Evolutionary conservation across 2,797 vertebrate genomes (phyloP).

Genomic region (Peromyscus eremicus): DNA sequence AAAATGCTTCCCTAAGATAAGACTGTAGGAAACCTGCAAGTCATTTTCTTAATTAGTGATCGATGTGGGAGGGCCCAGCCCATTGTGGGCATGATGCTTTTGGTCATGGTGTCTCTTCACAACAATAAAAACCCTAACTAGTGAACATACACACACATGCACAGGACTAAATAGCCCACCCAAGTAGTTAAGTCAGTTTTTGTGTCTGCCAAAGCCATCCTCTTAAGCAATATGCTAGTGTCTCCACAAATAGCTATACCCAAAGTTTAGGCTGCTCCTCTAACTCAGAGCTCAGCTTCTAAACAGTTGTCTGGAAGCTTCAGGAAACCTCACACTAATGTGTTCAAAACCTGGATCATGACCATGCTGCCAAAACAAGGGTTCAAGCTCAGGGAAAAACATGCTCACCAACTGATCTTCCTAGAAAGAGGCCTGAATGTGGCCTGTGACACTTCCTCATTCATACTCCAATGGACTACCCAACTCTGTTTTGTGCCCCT

Average conservation of each 20-base stretch:
- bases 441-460: not conserved
- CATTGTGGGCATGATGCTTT: not conserved
- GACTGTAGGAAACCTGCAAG: not conserved
- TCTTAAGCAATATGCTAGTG: not conserved
- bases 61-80: not conserved
- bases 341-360: not conserved
- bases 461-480: not conserved
- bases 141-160: not conserved
- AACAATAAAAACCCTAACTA: not conserved
- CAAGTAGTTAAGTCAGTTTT: not conserved
- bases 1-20: not conserved
- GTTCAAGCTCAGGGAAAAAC: not conserved
- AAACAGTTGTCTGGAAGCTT: not conserved
- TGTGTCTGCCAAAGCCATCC: not conserved
- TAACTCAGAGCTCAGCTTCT: not conserved
- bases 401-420: not conserved
- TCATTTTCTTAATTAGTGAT: not conserved
- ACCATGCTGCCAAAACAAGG: not conserved
- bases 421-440: not conserved
- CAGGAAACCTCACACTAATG: not conserved
- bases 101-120: not conserved
- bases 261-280: not conserved
- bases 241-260: conserved; percentile 1
- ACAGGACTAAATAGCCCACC: not conserved
- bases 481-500: not conserved